Evolutionary conservation across 2,113 vertebrate species (phyloP).

Genomic region (Struthio camelus): DNA sequence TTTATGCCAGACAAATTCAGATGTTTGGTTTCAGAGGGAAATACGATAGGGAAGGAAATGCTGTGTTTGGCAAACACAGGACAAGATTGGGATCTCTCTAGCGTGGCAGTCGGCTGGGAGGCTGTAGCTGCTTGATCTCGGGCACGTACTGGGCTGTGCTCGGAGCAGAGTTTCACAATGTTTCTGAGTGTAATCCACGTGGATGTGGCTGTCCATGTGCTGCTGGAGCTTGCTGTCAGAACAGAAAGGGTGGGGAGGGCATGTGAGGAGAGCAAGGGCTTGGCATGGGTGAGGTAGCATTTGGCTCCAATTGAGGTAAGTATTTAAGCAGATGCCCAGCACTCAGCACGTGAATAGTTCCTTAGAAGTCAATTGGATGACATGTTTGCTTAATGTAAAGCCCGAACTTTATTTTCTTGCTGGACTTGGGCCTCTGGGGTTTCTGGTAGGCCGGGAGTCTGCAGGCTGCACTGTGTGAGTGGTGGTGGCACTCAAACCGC

Average conservation of each 20-base stretch:
- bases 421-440: background rate
- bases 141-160: accelerated
- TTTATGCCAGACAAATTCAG: background rate
- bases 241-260: background rate
- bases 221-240: background rate
- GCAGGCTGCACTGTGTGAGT: too few relatives aligned
- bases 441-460: background rate
- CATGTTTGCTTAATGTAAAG: background rate
- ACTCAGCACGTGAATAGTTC: background rate
- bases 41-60: background rate
- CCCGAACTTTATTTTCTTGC: background rate
- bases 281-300: background rate
- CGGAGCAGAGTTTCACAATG: accelerated
- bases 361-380: background rate
- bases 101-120: accelerated
- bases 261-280: background rate
- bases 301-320: background rate
- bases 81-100: background rate
- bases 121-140: accelerated
- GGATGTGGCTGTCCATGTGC: accelerated
- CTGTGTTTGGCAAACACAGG: accelerated
- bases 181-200: accelerated
- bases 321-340: background rate
- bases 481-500: background rate
- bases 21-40: background rate